Conservation (phyloP, 2,888 invertebrate genomes). For the Brenthis ino region DNA sequence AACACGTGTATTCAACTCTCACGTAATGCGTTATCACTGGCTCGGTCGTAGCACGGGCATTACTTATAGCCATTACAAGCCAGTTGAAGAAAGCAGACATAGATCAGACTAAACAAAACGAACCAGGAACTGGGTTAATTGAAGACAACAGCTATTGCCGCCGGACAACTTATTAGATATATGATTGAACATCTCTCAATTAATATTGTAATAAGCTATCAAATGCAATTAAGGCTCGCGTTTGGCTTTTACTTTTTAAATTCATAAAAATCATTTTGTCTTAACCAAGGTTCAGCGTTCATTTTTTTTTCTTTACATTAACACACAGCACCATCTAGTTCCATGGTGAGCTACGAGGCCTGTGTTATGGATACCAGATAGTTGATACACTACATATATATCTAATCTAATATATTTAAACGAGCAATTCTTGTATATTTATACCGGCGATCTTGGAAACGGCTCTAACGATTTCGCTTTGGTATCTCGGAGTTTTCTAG, state of each 20-base stretch:
- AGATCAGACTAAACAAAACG: conserved; percentile 74
- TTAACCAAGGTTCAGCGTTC: neutral
- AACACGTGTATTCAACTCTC: conserved; percentile 51
- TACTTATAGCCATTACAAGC: conserved; percentile 63
- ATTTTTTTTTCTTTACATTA: no score
- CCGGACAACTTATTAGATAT: conserved; percentile 57
- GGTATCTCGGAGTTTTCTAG: no score
- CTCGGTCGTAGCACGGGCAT: conserved; percentile 56
- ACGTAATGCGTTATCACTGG: conserved; percentile 65
- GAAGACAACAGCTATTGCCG: conserved; percentile 71
- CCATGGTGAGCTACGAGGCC: no score
- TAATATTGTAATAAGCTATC: conserved; percentile 61
- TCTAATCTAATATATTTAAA: no score
- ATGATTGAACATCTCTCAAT: conserved; percentile 62
- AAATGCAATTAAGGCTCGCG: conserved; percentile 37
- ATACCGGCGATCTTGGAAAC: no score
- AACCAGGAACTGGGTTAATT: conserved; percentile 76
- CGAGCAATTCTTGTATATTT: no score
- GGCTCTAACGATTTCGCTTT: no score
- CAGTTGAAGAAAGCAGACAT: conserved; percentile 79
- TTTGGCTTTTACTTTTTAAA: conserved; percentile 19
- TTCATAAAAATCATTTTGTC: conserved; percentile 14
- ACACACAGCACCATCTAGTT: no score
- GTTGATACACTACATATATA: no score
- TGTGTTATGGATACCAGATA: no score